phyloP scores from a whole-genome alignment of 2,113 vertebrate genomes.

The Sinocyclocheilus rhinocerous region DNA sequence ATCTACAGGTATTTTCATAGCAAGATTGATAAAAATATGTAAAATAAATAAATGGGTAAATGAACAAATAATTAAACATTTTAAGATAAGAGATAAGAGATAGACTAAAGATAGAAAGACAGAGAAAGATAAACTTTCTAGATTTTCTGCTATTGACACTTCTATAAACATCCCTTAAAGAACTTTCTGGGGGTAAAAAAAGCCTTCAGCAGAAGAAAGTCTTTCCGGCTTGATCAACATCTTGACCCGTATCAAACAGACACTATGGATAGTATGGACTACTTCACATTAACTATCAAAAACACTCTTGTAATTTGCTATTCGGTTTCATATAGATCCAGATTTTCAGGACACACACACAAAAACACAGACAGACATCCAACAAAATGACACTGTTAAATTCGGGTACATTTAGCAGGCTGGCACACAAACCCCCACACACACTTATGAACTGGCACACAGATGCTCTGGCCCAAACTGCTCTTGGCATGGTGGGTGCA shows the following conservation, averaged over 20 bases:
- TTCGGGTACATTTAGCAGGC: constrained; percentile 48
- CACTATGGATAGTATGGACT: neutral
- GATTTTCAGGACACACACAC: neutral
- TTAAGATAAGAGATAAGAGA: no score
- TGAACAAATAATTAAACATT: no score
- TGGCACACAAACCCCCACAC: constrained; percentile 35
- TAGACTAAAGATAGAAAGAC: no score
- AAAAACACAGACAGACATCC: constrained; percentile 15
- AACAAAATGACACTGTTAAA: constrained; percentile 42
- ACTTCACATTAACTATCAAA: neutral
- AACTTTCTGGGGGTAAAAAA: no score
- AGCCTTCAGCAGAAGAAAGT: no score
- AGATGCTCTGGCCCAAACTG: constrained; percentile 41
- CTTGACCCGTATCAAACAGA: neutral
- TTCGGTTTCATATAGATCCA: neutral
- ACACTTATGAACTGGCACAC: constrained; percentile 48
- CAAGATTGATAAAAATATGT: neutral
- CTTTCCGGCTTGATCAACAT: neutral
- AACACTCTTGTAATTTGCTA: neutral
- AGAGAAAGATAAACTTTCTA: neutral
- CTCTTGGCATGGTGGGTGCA: constrained; percentile 49
- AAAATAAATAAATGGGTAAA: neutral
- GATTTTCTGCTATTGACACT: no score
- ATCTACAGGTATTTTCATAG: neutral
- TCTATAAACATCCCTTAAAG: no score